Percentiles rank a stretch among this genome's conserved stretches.
Conservation (phyloP, 1,140 invertebrate species). For the Pseudomyrmex flavicornis region DNA sequence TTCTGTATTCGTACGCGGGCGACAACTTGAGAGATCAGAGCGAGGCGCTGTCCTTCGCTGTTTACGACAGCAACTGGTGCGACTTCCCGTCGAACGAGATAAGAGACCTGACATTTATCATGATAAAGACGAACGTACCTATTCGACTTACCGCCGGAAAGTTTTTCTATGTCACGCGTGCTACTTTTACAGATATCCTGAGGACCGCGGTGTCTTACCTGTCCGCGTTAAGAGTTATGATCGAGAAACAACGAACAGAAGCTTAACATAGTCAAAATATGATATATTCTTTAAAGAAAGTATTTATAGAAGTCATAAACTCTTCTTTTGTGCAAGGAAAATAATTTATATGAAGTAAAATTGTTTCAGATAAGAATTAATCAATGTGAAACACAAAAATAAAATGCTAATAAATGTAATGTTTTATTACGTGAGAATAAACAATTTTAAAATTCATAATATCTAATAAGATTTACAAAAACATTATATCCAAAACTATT, state of each 20-base stretch:
- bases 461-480: no score
- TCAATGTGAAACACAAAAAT: no score
- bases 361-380: no score
- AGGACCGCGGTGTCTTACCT: slow-evolving; percentile 60
- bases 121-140: slow-evolving; percentile 60
- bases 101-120: slow-evolving; percentile 59
- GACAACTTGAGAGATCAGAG: slow-evolving; percentile 62
- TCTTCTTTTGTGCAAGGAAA: no score
- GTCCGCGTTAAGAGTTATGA: slow-evolving; percentile 34
- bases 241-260: slow-evolving; percentile 23
- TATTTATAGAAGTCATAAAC: no score
- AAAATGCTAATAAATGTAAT: no score
- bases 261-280: background rate
- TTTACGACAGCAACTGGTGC: slow-evolving; percentile 58
- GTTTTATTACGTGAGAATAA: no score
- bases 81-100: slow-evolving; percentile 12
- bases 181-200: slow-evolving; percentile 58
- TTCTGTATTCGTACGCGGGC: slow-evolving; percentile 64
- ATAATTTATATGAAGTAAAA: no score
- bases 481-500: no score
- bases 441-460: no score
- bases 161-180: slow-evolving; percentile 66
- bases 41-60: slow-evolving; percentile 52
- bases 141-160: slow-evolving; percentile 62
- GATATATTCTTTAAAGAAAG: no score